Percentiles rank a stretch among this genome's conserved stretches.
Conservation (phyloP, 2,113 vertebrate species). For the Noctilio leporinus region DNA sequence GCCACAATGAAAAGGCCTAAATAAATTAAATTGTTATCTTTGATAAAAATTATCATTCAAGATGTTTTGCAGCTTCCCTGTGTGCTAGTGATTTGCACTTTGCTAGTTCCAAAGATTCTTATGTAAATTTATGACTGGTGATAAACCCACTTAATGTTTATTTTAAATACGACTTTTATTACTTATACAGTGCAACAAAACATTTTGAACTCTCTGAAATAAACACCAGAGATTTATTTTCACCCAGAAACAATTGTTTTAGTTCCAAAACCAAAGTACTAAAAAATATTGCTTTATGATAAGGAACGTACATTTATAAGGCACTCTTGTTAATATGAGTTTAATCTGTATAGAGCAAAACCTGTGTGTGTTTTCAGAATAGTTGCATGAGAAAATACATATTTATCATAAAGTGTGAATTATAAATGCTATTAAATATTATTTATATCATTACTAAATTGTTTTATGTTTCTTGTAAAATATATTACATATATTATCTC, state of each 20-base stretch:
- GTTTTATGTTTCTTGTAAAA: not conserved
- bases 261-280: not conserved
- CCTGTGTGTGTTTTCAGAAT: not conserved
- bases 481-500: not conserved
- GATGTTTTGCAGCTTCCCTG: not conserved
- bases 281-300: not conserved
- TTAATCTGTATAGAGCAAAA: not conserved
- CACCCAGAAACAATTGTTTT: not conserved
- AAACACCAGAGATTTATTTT: not conserved
- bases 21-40: not conserved
- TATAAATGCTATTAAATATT: not conserved
- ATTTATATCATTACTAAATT: not conserved
- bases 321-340: not conserved
- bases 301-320: not conserved
- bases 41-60: not conserved
- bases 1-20: not conserved
- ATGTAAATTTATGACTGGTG: not conserved
- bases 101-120: not conserved
- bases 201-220: not conserved
- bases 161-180: not conserved
- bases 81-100: not conserved
- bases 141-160: not conserved
- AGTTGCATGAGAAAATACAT: not conserved
- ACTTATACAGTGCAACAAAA: not conserved
- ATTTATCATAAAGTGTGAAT: not conserved